A percentile compares a stretch with the other conserved stretches of the same genome.
These are phyloP conservation scores for Mylabris sibirica DNA, from an alignment of 2,888 invertebrate species.

Conservation along the genomic window DNA sequence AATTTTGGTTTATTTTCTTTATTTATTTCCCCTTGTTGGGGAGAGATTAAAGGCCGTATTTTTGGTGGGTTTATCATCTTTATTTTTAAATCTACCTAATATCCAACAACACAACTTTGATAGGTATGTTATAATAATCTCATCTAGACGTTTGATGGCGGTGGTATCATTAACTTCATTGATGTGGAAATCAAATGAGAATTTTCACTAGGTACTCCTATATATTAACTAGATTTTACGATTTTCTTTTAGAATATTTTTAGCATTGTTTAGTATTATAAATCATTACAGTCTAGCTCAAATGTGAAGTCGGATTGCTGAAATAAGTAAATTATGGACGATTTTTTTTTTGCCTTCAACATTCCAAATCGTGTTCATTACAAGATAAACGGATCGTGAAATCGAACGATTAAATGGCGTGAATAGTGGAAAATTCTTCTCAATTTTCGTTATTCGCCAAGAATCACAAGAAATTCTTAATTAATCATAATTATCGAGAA, in stretches of 20 bases:
- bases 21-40: not conserved
- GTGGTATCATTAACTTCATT: not conserved
- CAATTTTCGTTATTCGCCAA: not conserved
- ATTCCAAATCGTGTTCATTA: slow-evolving; percentile 48
- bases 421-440: slow-evolving; percentile 16
- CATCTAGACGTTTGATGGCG: not conserved
- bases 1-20: not conserved
- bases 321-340: slow-evolving; percentile 32
- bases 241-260: not conserved
- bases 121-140: not conserved
- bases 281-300: slow-evolving; percentile 43
- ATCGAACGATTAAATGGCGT: slow-evolving; percentile 47
- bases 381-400: slow-evolving; percentile 45
- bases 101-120: not conserved
- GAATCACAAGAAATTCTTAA: not conserved
- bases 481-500: too few relatives aligned
- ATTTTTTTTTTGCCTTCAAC: slow-evolving; percentile 25
- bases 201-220: not conserved
- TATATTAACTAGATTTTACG: not conserved
- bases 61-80: not conserved
- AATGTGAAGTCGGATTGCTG: slow-evolving; percentile 43
- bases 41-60: not conserved
- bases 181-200: not conserved
- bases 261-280: slow-evolving; percentile 41
- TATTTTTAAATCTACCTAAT: not conserved